Percentiles rank a stretch among this genome's conserved stretches.
These are phyloP conservation scores for Andrena bicolor DNA, from an alignment of 2,888 invertebrate species.

Conservation along the genomic window DNA sequence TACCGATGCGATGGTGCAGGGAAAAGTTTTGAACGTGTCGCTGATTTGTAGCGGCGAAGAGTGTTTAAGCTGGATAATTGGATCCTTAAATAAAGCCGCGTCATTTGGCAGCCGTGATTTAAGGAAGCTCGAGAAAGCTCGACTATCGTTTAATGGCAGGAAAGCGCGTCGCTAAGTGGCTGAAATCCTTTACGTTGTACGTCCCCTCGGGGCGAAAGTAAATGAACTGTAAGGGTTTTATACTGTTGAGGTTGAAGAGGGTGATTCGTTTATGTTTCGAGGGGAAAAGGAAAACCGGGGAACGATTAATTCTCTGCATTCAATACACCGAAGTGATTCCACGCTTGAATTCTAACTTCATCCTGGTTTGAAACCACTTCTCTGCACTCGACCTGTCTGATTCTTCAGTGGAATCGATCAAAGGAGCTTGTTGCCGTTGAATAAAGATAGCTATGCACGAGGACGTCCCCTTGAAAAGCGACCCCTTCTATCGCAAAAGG, in stretches of 20 bases:
- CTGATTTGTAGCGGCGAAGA: constrained; percentile 5
- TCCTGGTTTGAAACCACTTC: not conserved
- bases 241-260: not conserved
- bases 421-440: not conserved
- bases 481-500: not conserved
- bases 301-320: too few relatives aligned
- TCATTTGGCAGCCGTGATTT: constrained; percentile 28
- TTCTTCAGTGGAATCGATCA: not conserved
- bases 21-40: not conserved
- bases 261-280: constrained; percentile 7
- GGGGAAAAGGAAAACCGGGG: not conserved
- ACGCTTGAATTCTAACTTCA: not conserved
- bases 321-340: too few relatives aligned
- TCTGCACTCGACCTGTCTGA: constrained; percentile 6
- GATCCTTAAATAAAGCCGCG: constrained; percentile 26
- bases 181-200: not conserved
- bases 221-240: constrained; percentile 43
- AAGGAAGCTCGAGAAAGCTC: not conserved
- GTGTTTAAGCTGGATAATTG: constrained; percentile 9
- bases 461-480: not conserved
- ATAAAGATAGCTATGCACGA: not conserved
- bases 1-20: too few relatives aligned
- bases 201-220: constrained; percentile 13
- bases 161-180: constrained; percentile 47
- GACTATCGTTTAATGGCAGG: constrained; percentile 26